These are phyloP conservation scores for Plebejus argus DNA, from an alignment of 2,888 invertebrate genomes.

Conservation along the genomic window DNA sequence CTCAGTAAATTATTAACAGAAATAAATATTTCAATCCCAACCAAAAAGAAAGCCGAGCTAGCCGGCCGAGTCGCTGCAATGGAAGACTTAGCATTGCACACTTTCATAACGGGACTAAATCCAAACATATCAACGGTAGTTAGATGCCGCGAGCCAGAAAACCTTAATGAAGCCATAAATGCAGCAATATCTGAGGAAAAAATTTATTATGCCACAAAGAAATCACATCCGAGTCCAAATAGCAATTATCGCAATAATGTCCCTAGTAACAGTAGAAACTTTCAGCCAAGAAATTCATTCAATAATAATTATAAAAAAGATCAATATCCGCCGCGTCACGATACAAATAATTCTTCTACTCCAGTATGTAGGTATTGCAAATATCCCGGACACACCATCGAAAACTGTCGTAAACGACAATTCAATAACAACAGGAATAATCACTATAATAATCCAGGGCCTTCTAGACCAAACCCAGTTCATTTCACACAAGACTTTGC, in stretches of 20 bases:
- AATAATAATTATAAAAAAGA: neutral
- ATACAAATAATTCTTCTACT: neutral
- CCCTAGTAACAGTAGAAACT: neutral
- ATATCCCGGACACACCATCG: neutral
- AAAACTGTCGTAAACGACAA: slow-evolving; percentile 21
- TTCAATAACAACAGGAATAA: neutral
- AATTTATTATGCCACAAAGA: neutral
- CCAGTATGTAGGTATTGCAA: slow-evolving; percentile 16
- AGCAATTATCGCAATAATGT: neutral
- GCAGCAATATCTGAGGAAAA: neutral
- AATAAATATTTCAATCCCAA: slow-evolving; percentile 30
- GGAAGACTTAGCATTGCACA: slow-evolving; percentile 29
- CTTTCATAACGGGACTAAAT: slow-evolving; percentile 26
- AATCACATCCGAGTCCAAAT: neutral
- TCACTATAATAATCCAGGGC: neutral
- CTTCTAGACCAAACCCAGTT: slow-evolving; percentile 4
- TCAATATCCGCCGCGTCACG: neutral
- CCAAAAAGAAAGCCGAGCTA: slow-evolving; percentile 30
- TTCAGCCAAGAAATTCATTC: neutral
- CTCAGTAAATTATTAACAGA: slow-evolving; percentile 25
- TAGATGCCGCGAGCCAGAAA: neutral
- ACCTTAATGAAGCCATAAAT: neutral
- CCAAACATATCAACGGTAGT: slow-evolving; percentile 26
- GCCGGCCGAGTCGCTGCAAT: slow-evolving; percentile 30
- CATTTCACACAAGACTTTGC: neutral